phyloP scores from a whole-genome alignment of 2,113 vertebrate species.

The Catharus fuscescens region DNA sequence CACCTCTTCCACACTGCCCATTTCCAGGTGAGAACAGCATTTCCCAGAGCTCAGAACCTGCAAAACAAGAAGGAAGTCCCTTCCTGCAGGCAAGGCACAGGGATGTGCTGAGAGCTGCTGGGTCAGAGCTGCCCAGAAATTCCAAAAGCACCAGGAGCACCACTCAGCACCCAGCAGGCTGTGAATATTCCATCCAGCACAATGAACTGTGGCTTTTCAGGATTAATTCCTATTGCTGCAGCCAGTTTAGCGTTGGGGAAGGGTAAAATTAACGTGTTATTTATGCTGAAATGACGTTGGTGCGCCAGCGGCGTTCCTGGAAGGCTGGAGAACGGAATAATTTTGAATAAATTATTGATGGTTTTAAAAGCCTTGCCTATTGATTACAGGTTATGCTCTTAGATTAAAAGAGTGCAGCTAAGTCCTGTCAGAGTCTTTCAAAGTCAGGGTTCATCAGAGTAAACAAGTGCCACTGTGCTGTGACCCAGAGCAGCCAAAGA shows the following conservation, averaged over 20 bases:
- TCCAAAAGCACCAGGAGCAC: not conserved
- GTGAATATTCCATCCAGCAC: not conserved
- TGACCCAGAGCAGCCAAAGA: not conserved
- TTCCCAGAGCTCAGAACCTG: not conserved
- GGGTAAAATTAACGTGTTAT: constrained; percentile 40
- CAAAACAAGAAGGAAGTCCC: not conserved
- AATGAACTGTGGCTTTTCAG: constrained; percentile 30
- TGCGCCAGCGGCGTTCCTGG: constrained; percentile 20
- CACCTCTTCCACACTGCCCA: not conserved
- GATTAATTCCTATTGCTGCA: constrained; percentile 33
- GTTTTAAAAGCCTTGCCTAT: constrained; percentile 58
- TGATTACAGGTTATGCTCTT: constrained; percentile 57
- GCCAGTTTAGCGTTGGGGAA: not conserved
- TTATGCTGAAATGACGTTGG: constrained; percentile 11
- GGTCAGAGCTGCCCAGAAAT: not conserved
- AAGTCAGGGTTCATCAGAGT: constrained; percentile 38
- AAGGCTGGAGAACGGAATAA: constrained; percentile 36
- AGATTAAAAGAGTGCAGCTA: constrained; percentile 59
- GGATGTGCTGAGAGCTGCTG: not conserved
- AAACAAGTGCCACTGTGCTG: not conserved
- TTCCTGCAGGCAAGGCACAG: not conserved
- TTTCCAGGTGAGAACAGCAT: not conserved
- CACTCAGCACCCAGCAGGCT: not conserved
- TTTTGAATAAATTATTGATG: constrained; percentile 69
- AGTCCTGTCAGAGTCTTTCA: constrained; percentile 49